Evolutionary conservation across 2,888 invertebrate species (phyloP).

Genomic region (Parnassius smintheus): DNA sequence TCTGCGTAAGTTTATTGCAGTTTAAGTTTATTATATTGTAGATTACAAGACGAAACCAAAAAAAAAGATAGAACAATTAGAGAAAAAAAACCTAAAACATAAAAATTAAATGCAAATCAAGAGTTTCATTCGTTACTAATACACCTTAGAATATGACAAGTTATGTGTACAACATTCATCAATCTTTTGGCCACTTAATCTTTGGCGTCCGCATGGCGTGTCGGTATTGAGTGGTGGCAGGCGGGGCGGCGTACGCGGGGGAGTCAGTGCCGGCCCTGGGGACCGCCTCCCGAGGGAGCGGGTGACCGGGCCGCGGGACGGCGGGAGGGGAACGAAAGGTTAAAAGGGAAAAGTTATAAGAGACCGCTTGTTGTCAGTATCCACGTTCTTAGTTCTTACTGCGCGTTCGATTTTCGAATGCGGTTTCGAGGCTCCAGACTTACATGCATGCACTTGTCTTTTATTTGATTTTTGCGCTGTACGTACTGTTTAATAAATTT

Average conservation of each 20-base stretch:
- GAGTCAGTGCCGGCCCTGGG: constrained; percentile 74
- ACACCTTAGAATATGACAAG: background rate
- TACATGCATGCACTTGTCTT: background rate
- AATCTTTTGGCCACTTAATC: constrained; percentile 53
- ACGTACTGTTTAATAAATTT: background rate
- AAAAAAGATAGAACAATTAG: no score
- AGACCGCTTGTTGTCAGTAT: constrained; percentile 78
- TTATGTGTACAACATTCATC: constrained; percentile 23
- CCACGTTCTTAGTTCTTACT: constrained; percentile 67
- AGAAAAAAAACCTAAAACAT: no score
- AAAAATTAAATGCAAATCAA: no score
- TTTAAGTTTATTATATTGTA: no score
- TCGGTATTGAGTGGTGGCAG: constrained; percentile 80
- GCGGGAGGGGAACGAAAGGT: constrained; percentile 67
- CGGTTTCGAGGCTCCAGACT: constrained; percentile 39
- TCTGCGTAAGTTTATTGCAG: no score
- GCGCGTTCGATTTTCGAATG: constrained; percentile 64
- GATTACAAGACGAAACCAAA: no score
- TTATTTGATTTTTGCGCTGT: background rate
- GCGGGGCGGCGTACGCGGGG: constrained; percentile 50
- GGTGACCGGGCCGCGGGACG: constrained; percentile 40
- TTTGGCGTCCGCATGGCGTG: constrained; percentile 75
- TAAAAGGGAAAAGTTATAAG: constrained; percentile 81
- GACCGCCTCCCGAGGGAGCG: constrained; percentile 79
- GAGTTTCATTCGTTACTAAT: no score